Conservation (phyloP, 2,888 invertebrate genomes). For the Hypsopygia costalis region DNA sequence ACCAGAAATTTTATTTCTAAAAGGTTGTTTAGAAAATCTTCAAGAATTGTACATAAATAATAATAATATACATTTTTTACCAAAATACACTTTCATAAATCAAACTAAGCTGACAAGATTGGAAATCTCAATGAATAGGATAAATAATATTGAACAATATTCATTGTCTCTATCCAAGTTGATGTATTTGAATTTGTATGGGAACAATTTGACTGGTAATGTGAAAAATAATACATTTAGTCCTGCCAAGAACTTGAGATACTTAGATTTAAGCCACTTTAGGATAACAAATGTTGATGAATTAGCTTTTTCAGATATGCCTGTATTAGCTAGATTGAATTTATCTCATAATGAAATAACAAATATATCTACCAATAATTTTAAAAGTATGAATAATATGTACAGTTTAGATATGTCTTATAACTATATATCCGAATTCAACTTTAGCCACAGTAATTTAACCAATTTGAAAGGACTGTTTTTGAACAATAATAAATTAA, state of each 20-base stretch:
- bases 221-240: conserved; percentile 45
- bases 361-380: conserved; percentile 45
- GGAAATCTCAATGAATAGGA: conserved; percentile 54
- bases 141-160: conserved; percentile 39
- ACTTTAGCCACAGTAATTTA: conserved; percentile 32
- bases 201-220: conserved; percentile 42
- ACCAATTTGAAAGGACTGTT: conserved; percentile 49
- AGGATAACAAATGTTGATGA: conserved; percentile 43
- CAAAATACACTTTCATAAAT: conserved; percentile 33
- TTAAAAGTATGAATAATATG: conserved; percentile 46
- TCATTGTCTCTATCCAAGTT: conserved; percentile 51
- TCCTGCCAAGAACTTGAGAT: conserved; percentile 50
- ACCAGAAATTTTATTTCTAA: conserved; percentile 39
- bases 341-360: conserved; percentile 52
- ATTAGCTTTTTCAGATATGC: conserved; percentile 48
- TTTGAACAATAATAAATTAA: conserved; percentile 48
- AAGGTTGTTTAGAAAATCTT: conserved; percentile 35
- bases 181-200: conserved; percentile 48
- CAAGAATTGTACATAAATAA: conserved; percentile 46
- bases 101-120: conserved; percentile 42
- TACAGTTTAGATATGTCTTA: conserved; percentile 56
- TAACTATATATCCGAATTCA: conserved; percentile 40
- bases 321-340: conserved; percentile 51
- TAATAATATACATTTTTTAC: conserved; percentile 41
- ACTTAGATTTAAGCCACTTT: conserved; percentile 51